phyloP scores from a whole-genome alignment of 2,797 vertebrate species.

The Myotis findleyi region DNA sequence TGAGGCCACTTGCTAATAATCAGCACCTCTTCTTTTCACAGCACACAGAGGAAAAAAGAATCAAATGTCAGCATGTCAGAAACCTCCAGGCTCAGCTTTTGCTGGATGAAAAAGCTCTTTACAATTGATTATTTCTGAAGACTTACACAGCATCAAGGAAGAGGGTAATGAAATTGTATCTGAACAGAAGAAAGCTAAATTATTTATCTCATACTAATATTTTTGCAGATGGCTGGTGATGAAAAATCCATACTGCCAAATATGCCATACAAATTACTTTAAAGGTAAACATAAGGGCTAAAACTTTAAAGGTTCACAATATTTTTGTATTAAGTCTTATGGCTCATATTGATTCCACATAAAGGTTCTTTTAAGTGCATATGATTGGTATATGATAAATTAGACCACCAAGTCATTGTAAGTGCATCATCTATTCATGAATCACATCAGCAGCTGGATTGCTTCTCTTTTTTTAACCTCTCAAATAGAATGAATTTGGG shows the following conservation, averaged over 20 bases:
- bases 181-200: conserved; percentile 78
- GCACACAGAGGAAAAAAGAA: conserved; percentile 22
- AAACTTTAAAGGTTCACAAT: conserved; percentile 53
- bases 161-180: conserved; percentile 64
- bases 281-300: conserved; percentile 47
- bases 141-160: conserved; percentile 70
- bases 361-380: neutral
- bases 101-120: conserved; percentile 43
- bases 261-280: conserved; percentile 31
- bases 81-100: neutral
- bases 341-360: neutral
- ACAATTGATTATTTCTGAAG: conserved; percentile 74
- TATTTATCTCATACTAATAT: conserved; percentile 77
- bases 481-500: neutral
- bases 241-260: conserved; percentile 65
- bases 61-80: conserved; percentile 53
- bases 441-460: neutral
- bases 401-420: neutral
- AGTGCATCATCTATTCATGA: neutral
- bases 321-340: conserved; percentile 21
- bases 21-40: neutral
- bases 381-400: neutral
- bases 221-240: conserved; percentile 72
- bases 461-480: conserved; percentile 16
- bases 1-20: conserved; percentile 58